Conservation (phyloP, 2,888 invertebrate species). For the Oscheius sp. region DNA sequence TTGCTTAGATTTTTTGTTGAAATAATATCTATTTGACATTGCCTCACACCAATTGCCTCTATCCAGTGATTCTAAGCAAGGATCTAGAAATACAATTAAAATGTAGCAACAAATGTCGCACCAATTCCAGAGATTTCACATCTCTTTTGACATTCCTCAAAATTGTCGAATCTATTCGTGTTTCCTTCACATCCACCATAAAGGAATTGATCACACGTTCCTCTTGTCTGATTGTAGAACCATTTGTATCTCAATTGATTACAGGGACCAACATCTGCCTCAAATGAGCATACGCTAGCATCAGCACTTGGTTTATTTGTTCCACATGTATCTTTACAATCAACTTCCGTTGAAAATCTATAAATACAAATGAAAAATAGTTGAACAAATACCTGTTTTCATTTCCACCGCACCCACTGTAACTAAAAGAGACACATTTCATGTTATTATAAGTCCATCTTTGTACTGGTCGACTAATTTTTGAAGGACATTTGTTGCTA, state of each 20-base stretch:
- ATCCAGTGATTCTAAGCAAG: slow-evolving; percentile 61
- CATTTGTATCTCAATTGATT: slow-evolving; percentile 64
- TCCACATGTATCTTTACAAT: slow-evolving; percentile 54
- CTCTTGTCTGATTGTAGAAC: slow-evolving; percentile 65
- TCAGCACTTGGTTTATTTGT: slow-evolving; percentile 49
- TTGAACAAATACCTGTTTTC: slow-evolving; percentile 41
- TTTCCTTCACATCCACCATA: slow-evolving; percentile 67
- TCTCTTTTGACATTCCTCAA: slow-evolving; percentile 61
- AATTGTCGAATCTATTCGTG: slow-evolving; percentile 61
- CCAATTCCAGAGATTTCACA: slow-evolving; percentile 62
- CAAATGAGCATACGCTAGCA: slow-evolving; percentile 55
- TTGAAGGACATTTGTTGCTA: slow-evolving; percentile 46
- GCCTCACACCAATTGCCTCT: slow-evolving; percentile 65
- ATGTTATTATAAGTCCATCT: slow-evolving; percentile 48
- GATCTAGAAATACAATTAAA: slow-evolving; percentile 40
- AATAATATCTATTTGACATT: slow-evolving; percentile 59
- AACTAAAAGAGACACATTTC: slow-evolving; percentile 37
- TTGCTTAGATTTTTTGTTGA: slow-evolving; percentile 43
- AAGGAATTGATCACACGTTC: slow-evolving; percentile 65
- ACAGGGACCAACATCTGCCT: slow-evolving; percentile 66
- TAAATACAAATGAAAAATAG: slow-evolving; percentile 25
- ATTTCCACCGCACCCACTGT: slow-evolving; percentile 57
- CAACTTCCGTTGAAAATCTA: slow-evolving; percentile 42
- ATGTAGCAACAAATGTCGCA: neutral
- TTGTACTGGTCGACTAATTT: slow-evolving; percentile 39